Conservation (phyloP, 2,888 invertebrate species). For the Adineta ricciae region DNA sequence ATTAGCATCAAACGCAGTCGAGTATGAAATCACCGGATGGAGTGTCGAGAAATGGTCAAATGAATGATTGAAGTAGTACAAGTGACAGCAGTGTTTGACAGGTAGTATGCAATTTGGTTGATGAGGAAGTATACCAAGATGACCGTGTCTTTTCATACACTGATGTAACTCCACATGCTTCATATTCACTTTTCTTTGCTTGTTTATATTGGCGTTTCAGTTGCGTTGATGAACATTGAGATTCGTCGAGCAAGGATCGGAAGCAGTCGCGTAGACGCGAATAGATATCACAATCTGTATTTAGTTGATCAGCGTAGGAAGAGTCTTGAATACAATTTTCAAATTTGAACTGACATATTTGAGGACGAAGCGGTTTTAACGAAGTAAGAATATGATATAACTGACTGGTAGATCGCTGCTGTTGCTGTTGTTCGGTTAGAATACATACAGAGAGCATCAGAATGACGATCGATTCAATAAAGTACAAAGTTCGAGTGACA, state of each 20-base stretch:
- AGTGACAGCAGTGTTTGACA: background rate
- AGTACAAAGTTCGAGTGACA: background rate
- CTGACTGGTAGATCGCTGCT: background rate
- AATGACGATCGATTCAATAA: background rate
- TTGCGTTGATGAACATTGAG: background rate
- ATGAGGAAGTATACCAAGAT: background rate
- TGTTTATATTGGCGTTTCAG: background rate
- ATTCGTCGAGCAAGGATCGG: background rate
- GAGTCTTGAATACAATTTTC: slow-evolving; percentile 3
- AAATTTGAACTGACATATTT: background rate
- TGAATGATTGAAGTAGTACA: background rate
- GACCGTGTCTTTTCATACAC: background rate
- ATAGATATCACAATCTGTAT: background rate
- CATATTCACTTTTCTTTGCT: background rate
- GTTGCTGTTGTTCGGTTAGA: background rate
- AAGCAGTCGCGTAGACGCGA: slow-evolving; percentile 14
- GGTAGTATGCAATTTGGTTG: background rate
- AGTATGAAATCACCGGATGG: background rate
- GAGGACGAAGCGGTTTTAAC: background rate
- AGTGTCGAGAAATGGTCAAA: background rate
- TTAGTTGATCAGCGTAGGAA: background rate
- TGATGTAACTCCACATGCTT: background rate
- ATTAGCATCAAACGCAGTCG: background rate
- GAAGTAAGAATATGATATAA: background rate
- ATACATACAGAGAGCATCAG: background rate